phyloP scores from a whole-genome alignment of 2,113 vertebrate species.

The Penelope pileata region DNA sequence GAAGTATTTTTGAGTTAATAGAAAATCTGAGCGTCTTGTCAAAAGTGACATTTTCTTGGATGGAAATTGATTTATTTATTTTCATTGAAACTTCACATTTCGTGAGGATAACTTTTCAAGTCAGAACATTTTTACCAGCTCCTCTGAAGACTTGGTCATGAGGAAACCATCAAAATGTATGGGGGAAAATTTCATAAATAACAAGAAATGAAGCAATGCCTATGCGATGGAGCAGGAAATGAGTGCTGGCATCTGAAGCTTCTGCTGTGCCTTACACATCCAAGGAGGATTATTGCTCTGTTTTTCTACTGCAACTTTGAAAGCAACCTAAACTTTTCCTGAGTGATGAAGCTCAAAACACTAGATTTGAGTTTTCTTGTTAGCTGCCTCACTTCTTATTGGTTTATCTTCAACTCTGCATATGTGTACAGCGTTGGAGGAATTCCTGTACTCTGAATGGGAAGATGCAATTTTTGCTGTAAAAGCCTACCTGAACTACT shows the following conservation, averaged over 20 bases:
- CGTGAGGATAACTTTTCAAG: background rate
- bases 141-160: slow-evolving; percentile 2
- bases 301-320: background rate
- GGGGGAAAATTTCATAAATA: background rate
- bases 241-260: background rate
- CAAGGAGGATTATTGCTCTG: background rate
- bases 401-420: background rate
- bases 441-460: background rate
- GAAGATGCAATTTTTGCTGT: background rate
- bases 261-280: background rate
- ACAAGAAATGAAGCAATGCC: background rate
- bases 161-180: slow-evolving; percentile 4
- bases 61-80: background rate
- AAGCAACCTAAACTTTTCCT: background rate
- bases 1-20: background rate
- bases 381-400: background rate
- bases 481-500: background rate
- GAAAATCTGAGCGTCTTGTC: background rate
- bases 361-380: background rate
- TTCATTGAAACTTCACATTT: background rate
- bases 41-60: slow-evolving; percentile 5
- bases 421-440: background rate
- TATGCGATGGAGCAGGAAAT: slow-evolving; percentile 12
- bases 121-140: background rate
- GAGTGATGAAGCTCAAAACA: background rate